Base-by-base conservation (phyloP, 2,797 vertebrate species). In the Macropus fuliginosus region DNA sequence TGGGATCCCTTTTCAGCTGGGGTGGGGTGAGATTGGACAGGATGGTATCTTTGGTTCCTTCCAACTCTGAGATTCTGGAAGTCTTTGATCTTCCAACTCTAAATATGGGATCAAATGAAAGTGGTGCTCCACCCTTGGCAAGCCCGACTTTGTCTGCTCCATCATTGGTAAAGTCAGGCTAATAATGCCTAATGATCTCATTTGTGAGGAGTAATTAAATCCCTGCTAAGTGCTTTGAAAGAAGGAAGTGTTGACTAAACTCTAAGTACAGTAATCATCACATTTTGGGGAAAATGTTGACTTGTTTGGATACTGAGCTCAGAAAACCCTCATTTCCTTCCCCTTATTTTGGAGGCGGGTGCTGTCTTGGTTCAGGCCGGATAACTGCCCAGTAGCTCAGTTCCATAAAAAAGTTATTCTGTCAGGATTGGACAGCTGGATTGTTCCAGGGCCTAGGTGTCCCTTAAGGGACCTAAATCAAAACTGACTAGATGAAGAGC, bases 221-320 rank as follows among this genome's bases (percentile, higher is more conserved):
- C 46, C 16, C 40, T 1, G 54, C 0, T 0, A 50, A 0, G 14
- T 0, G 1, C 90, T 91, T 93, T n/a, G 31, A 10, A 90, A 56
- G 50, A 16, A n/a, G 29, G 94, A 91, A 56, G 6, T 13, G 34
- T 54, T 4, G 55, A 87, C 18, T 28, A 59, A 24, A 56, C 54
- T 92, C 91, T 89, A 29, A 1, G 87, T 11, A 4, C 31, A 4
- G 50, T 21, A 28, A 6, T 0, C 1, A 92, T 91, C n/a, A 4
- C 34, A 21, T 74, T 89, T 55, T 57, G 16, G 29, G 18, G 3
- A 54, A 40, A 56, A 90, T 5, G 92, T 46, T 11, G 28, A 91
- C 24, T 54, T 81, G 94, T 50, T 46, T 94, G 90, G 54, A 90
- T 57, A 59, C 74, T 55, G 54, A 34, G 55, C 91, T 96, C 81